Evolutionary conservation across 2,113 vertebrate species (phyloP).

Genomic region (Ovis canadensis): DNA sequence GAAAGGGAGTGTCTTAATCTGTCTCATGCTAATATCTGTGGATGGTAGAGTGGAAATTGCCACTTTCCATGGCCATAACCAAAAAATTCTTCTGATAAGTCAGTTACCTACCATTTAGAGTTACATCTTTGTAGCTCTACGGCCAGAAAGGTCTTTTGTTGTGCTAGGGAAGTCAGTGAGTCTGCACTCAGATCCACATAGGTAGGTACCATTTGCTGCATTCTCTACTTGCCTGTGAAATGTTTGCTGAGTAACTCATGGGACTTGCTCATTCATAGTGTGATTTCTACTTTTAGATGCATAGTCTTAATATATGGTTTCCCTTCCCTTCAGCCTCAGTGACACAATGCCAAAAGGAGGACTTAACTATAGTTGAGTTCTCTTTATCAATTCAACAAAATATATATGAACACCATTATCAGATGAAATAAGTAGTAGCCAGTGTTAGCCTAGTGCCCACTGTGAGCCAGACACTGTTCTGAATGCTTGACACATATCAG

Average conservation of each 20-base stretch:
- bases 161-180: background rate
- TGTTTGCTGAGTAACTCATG: background rate
- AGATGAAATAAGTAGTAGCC: background rate
- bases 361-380: background rate
- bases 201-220: fast-evolving
- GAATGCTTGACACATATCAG: background rate
- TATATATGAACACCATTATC: background rate
- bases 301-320: background rate
- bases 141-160: background rate
- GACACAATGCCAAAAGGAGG: background rate
- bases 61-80: background rate
- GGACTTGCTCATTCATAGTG: background rate
- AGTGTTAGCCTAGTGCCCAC: background rate
- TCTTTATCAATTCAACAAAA: background rate
- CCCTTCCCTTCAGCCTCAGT: background rate
- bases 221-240: too few relatives aligned
- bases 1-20: background rate
- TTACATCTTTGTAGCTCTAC: background rate
- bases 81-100: background rate
- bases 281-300: background rate
- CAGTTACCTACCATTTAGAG: background rate
- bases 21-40: background rate
- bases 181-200: fast-evolving
- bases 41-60: background rate
- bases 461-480: background rate